Conservation (phyloP, 2,888 invertebrate species). For the Orthosia incerta region DNA sequence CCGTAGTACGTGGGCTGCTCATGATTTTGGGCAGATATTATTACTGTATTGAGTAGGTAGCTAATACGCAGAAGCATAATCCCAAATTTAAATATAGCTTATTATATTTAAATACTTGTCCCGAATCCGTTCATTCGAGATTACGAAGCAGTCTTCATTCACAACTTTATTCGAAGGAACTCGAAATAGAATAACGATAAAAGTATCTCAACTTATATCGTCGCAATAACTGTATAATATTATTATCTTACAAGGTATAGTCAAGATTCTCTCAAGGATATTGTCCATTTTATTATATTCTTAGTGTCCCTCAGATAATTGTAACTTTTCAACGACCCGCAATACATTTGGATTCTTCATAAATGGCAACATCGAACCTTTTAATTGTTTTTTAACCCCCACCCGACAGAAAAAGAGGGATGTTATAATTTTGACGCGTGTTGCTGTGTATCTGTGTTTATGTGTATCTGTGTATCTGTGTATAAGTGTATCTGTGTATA, state of each 20-base stretch:
- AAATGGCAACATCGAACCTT: slow-evolving; percentile 6
- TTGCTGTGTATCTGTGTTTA: too few relatives aligned
- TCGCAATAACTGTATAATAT: slow-evolving; percentile 52
- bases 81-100: not conserved
- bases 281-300: slow-evolving; percentile 49
- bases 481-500: too few relatives aligned
- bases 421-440: too few relatives aligned
- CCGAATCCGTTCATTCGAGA: slow-evolving; percentile 14
- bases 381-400: too few relatives aligned
- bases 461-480: too few relatives aligned
- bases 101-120: not conserved
- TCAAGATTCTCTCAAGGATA: slow-evolving; percentile 30
- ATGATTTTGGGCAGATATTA: not conserved
- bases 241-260: slow-evolving; percentile 30
- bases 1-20: too few relatives aligned
- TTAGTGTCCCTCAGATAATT: slow-evolving; percentile 41
- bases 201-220: slow-evolving; percentile 36
- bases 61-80: not conserved
- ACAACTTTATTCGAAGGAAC: slow-evolving; percentile 24
- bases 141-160: slow-evolving; percentile 39
- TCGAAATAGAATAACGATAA: slow-evolving; percentile 51
- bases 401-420: too few relatives aligned
- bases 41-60: not conserved
- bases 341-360: slow-evolving; percentile 8
- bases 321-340: slow-evolving; percentile 29